Base-by-base conservation (phyloP, 64 coral and sea anemone species). In the Porites australiensis region DNA sequence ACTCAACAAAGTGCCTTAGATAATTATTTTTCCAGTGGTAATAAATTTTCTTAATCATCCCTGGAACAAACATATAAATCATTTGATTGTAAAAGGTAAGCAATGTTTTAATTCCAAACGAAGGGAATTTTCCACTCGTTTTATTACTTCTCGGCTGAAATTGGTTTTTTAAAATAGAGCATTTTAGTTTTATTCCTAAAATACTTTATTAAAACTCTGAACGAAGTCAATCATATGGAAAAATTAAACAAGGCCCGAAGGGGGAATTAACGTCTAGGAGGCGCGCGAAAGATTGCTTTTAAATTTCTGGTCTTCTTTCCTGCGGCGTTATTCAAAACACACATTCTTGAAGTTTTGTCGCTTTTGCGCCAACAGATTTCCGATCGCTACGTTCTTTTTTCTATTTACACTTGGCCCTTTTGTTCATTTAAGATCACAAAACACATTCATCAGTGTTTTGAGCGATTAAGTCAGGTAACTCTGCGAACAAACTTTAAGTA, bases 41-140 rank as follows among this genome's bases (percentile, higher is more conserved):
- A 84, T 84, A 84, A 50, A 84, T 84, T 84, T 84, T 83, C 64
- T 50, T 68, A 68, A 84, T 84, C 81, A 84, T 16, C 18, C 18
- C 2, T 48, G 62, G 62, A 84, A 68, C 81, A 84, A 84, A 67
- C 63, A 68, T 69, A 22, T 52, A 84, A 84, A 66, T 84, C 61
- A 84, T 84, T 84, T 43, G 63, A 84, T 84, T 84, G 69, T 50
- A 84, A 68, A 68, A 15, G 45, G 44, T 6, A 84, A 68, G 73
- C 45, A 19, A 68, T 84, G 45, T 84, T 64, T 84, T 68, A 84
- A 84, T 67, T 16, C 43, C 2, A 50, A 51, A 19, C 59, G 8
- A 50, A 69, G 46, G 62, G 46, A 68, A 48, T 43, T 69, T 82
- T 82, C 59, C 7, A 47, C 19, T 67, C 16, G 10, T 69, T n/a